A percentile compares a stretch with the other conserved stretches of the same genome.
phyloP scores from a whole-genome alignment of 2,113 vertebrate genomes.

The Bufo gargarizans region DNA sequence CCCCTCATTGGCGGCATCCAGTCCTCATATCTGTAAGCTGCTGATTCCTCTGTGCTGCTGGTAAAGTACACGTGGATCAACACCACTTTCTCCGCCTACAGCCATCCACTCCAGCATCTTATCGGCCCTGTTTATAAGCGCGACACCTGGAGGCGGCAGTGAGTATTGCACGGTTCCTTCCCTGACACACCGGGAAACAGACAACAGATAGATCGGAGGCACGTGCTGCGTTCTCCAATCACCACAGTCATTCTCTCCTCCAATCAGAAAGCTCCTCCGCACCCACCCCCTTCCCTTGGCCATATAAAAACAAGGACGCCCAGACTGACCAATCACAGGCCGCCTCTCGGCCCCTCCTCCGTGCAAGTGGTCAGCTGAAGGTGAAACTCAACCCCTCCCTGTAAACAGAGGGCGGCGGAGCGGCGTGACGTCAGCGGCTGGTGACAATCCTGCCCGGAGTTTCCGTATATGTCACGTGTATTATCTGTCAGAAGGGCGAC shows the following conservation, averaged over 20 bases:
- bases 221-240: neutral
- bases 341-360: neutral
- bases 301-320: neutral
- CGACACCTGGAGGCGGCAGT: neutral
- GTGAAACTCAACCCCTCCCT: neutral
- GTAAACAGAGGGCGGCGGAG: neutral
- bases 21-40: too few relatives aligned
- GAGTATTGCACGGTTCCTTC: neutral
- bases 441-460: too few relatives aligned
- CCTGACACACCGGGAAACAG: neutral
- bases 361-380: conserved; percentile 24
- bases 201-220: neutral
- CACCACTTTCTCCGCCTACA: neutral
- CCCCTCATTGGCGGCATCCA: neutral
- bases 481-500: too few relatives aligned
- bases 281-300: neutral
- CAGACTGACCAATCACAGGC: neutral
- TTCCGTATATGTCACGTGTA: too few relatives aligned
- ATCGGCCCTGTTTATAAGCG: neutral
- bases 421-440: too few relatives aligned
- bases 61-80: neutral
- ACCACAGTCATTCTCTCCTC: neutral
- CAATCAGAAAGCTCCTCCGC: neutral
- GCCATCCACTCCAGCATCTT: too few relatives aligned
- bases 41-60: too few relatives aligned